Evolutionary conservation across 2,888 invertebrate genomes (phyloP), one percentile per base, ranked within the genome.

Genomic region (Dasypogon diadema): DNA sequence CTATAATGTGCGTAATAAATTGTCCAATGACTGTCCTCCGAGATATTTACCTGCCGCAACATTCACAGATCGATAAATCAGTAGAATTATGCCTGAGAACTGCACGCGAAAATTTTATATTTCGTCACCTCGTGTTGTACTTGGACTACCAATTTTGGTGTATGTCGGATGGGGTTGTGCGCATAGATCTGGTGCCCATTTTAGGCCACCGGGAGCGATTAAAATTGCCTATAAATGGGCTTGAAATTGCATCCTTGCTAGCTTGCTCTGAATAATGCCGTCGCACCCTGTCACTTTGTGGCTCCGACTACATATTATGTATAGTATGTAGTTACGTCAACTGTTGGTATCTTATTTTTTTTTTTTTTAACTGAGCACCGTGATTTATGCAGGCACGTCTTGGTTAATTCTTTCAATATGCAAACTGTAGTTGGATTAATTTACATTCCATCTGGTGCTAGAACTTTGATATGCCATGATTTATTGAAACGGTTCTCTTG

Each of bases 1-100:
- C 65, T 14, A 18, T 65, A 46, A 65, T 46, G 65, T 65, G 65
- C 65, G 65, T 65, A 65, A 65, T 65, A 65, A 65, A 65, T 65
- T 65, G 24, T 48, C 65, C 18, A 46, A 46, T 46, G 65, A 65
- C 65, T 65, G 65, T 65, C 65, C 46, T 46, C 65, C 46, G 22
- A 65, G 65, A 65, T 42, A 65, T 65, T 65, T 65, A 65, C 65
- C 46, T 65, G 65, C 14, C 22, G 22, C 14, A 46, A 46, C 65
- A 24, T 65, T 65, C 65, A 16, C 46, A 46, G 65, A 42, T 46
- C 48, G 46, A 48, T 48, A 65, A 65, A 65, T 65, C 65, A 65
- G 65, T 46, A 65, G 65, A 65, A 65, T 65, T 65, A 65, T 65
- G 65, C 46, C 65, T 24, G n/a, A 65, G 65, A 65, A 65, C 24